Percentiles rank a stretch among this genome's conserved stretches.
phyloP scores from a whole-genome alignment of 2,797 vertebrate species.

The Synaphobranchus kaupii region DNA sequence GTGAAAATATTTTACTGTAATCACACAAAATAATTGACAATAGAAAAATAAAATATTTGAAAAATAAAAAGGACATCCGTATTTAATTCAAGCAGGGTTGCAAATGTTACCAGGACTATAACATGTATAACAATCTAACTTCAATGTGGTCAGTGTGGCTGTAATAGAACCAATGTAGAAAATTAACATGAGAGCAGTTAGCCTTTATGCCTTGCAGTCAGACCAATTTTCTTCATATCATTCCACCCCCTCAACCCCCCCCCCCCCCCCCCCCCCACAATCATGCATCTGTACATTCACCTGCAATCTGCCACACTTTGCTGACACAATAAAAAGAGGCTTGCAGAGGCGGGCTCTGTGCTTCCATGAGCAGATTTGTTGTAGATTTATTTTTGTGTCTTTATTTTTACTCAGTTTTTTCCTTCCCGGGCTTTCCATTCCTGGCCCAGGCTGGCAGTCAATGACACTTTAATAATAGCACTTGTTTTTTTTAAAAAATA shows the following conservation, averaged over 20 bases:
- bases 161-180: neutral
- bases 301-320: constrained; percentile 3
- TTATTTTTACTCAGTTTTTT: constrained; percentile 14
- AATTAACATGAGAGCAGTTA: neutral
- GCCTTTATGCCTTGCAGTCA: neutral
- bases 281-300: neutral
- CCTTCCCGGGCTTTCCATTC: constrained; percentile 12
- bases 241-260: neutral
- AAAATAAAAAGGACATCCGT: too few species aligned
- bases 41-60: too few species aligned
- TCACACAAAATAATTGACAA: too few species aligned
- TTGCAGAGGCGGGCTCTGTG: neutral
- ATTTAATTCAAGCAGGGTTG: neutral
- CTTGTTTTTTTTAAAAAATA: constrained; percentile 21
- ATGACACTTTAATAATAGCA: constrained; percentile 41
- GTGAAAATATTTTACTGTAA: neutral
- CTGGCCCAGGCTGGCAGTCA: constrained; percentile 38
- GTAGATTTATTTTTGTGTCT: constrained; percentile 9
- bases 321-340: constrained; percentile 18
- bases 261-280: neutral
- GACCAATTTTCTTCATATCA: neutral
- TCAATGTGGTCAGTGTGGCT: neutral
- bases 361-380: neutral
- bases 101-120: too few species aligned
- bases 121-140: too few species aligned